Evolutionary conservation across 2,888 invertebrate species (phyloP).

Genomic region (Leptopterna dolabrata): DNA sequence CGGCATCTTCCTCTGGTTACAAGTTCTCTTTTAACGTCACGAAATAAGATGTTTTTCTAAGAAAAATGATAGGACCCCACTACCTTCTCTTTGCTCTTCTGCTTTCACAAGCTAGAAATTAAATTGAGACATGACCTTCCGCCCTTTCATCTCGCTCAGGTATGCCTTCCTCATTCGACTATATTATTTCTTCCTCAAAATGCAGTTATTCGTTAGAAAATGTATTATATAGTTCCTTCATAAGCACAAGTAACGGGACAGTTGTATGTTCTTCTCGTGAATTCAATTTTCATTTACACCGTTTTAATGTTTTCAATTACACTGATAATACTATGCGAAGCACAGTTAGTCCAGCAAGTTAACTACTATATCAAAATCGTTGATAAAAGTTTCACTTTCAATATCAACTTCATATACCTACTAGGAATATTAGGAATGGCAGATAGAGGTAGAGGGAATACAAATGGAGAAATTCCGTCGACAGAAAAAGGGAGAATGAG

Average conservation of each 20-base stretch:
- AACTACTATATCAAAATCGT: no score
- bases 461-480: conserved; percentile 15
- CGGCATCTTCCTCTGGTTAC: background rate
- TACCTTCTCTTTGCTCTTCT: background rate
- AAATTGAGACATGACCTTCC: background rate
- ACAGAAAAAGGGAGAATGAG: background rate
- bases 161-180: background rate
- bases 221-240: background rate
- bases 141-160: background rate
- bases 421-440: background rate
- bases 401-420: background rate
- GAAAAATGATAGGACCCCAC: background rate
- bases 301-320: background rate
- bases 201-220: no score
- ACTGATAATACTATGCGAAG: no score
- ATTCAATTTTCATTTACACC: background rate
- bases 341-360: no score
- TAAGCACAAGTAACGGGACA: background rate
- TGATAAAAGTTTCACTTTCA: no score
- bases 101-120: background rate
- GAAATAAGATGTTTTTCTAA: conserved; percentile 8
- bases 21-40: background rate
- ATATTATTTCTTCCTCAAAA: background rate
- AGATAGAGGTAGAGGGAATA: conserved; percentile 12
- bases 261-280: no score